Evolutionary conservation across 2,888 invertebrate species (phyloP), one percentile per base, ranked within the genome.

Genomic region (Synergus umbraculus): DNA sequence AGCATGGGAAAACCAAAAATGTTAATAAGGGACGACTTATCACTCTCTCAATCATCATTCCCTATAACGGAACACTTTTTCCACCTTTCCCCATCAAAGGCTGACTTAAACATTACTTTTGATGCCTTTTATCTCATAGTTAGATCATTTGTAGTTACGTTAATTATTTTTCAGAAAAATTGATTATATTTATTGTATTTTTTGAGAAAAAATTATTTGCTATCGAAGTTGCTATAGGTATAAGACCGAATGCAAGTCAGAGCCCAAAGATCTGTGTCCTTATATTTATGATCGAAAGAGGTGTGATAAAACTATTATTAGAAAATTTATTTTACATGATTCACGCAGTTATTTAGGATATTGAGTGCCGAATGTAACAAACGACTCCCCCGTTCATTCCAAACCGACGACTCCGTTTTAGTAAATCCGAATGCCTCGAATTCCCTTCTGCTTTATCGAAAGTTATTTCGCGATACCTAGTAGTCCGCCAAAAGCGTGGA

Each of bases 381-480:
- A 73, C 54, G 73, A 73, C 49, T 73, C 49, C 29, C 46, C 69
- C 69, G 69, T 73, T 73, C 37, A 54, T 73, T 73, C 37, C 46
- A 73, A 49, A 54, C 9, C 49, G 49, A 73, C 49, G 73, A 73
- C 37, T 73, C 54, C 73, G 49, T 37, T 73, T 73, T 54, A 54
- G 73, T 73, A 29, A 73, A 13, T 73, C 73, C 29, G 49, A 69
- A 78, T n/a, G n/a, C 77, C 18, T 65, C 64, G 63, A 77, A 77
- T 77, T 77, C 77, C n/a, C 44, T 65, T 64, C 8, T 64, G 63
- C 46, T 77, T 77, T 77, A 77, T 77, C 65, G 63, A 77, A 63
- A 77, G 77, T 65, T 77, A 77, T 77, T 77, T 63, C 46, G 64
- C 77, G 77, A 77, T 77, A 77, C 77, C 49, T 44, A 63, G 37